Evolutionary conservation across 2,797 vertebrate genomes (phyloP).

Genomic region (Odontamblyopus lacepedii): DNA sequence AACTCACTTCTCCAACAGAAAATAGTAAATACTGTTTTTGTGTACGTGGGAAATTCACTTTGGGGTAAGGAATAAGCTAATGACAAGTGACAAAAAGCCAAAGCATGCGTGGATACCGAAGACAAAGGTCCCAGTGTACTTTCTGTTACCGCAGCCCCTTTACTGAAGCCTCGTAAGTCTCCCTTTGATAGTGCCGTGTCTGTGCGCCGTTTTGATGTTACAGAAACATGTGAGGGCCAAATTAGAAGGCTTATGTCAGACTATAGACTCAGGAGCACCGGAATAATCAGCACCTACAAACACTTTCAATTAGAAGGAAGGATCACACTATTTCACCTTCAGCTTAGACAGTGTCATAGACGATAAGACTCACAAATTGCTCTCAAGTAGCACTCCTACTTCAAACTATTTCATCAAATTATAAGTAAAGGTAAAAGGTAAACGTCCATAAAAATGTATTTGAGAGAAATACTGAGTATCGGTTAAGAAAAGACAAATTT

Average conservation of each 20-base stretch:
- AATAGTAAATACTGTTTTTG: not conserved
- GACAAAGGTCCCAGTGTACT: not conserved
- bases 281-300: slow-evolving; percentile 58
- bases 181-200: slow-evolving; percentile 52
- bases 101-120: not conserved
- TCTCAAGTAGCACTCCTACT: not conserved
- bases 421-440: not conserved
- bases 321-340: slow-evolving; percentile 47
- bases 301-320: slow-evolving; percentile 60
- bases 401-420: not conserved
- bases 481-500: no score
- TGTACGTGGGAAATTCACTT: not conserved
- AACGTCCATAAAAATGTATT: no score
- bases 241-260: slow-evolving; percentile 55
- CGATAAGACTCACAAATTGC: not conserved
- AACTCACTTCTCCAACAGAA: no score
- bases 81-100: no score
- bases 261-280: slow-evolving; percentile 48
- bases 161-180: slow-evolving; percentile 18
- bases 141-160: not conserved
- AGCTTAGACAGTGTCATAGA: slow-evolving; percentile 26
- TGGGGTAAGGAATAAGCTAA: not conserved
- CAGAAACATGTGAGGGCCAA: slow-evolving; percentile 58
- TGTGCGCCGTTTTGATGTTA: slow-evolving; percentile 65
- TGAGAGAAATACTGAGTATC: no score